Conservation (phyloP, 2,113 vertebrate genomes). For the Oreotrochilus melanogaster region DNA sequence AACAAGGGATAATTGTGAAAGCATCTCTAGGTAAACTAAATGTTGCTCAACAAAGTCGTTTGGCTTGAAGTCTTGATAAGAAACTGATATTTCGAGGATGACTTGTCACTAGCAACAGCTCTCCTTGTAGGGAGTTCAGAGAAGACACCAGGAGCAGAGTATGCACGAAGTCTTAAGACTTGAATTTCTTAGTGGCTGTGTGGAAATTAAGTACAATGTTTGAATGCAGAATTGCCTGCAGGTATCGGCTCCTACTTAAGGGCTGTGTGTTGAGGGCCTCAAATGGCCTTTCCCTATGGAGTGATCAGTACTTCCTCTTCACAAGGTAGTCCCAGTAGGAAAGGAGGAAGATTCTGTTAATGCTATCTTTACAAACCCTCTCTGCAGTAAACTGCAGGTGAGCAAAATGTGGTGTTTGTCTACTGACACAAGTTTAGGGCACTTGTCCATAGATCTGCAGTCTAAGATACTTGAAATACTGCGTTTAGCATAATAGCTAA, state of each 20-base stretch:
- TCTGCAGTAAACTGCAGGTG: background rate
- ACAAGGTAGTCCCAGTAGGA: background rate
- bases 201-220: background rate
- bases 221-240: background rate
- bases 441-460: background rate
- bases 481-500: background rate
- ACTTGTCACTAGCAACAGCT: background rate
- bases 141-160: background rate
- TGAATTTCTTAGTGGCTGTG: background rate
- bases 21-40: background rate
- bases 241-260: background rate
- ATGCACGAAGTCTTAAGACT: background rate
- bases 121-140: background rate
- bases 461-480: background rate
- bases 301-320: background rate
- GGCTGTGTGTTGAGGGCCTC: background rate
- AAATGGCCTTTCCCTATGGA: background rate
- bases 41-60: background rate
- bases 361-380: background rate
- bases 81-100: slow-evolving; percentile 14
- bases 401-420: background rate
- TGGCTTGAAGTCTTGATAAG: background rate
- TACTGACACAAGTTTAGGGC: background rate
- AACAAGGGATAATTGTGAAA: background rate
- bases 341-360: background rate